Percentiles rank a stretch among this genome's conserved stretches.
Conservation (phyloP, 2,888 invertebrate genomes). For the Thelaira solivaga region DNA sequence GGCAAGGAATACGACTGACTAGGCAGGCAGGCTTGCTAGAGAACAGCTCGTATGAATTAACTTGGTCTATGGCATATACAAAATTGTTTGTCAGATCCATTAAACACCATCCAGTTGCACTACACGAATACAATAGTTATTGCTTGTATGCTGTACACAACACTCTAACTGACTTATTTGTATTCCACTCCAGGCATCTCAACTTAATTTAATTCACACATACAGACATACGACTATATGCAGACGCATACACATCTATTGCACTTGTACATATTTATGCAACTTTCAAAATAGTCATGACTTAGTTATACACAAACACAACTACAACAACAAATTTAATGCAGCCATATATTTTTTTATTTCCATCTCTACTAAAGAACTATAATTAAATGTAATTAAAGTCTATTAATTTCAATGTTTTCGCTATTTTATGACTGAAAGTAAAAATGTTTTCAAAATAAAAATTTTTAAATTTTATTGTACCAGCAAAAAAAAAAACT, state of each 20-base stretch:
- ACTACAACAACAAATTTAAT: constrained; percentile 53
- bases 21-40: too few relatives aligned
- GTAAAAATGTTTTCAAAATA: not conserved
- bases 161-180: constrained; percentile 41
- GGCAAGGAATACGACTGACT: constrained; percentile 29
- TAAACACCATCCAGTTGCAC: constrained; percentile 21
- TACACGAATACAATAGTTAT: too few relatives aligned
- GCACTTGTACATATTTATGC: not conserved
- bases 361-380: constrained; percentile 51
- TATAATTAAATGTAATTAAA: constrained; percentile 61
- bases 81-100: constrained; percentile 26
- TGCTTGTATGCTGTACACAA: not conserved
- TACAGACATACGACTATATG: not conserved
- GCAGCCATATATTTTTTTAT: constrained; percentile 29
- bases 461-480: constrained; percentile 19
- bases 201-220: constrained; percentile 34
- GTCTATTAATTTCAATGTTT: constrained; percentile 60
- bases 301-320: constrained; percentile 23
- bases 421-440: constrained; percentile 44
- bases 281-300: constrained; percentile 51
- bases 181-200: constrained; percentile 57
- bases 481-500: too few relatives aligned
- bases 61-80: not conserved
- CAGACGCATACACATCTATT: too few relatives aligned
- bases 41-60: not conserved